Evolutionary conservation across 2,888 invertebrate species (phyloP).

Genomic region (Saturnia pavonia): DNA sequence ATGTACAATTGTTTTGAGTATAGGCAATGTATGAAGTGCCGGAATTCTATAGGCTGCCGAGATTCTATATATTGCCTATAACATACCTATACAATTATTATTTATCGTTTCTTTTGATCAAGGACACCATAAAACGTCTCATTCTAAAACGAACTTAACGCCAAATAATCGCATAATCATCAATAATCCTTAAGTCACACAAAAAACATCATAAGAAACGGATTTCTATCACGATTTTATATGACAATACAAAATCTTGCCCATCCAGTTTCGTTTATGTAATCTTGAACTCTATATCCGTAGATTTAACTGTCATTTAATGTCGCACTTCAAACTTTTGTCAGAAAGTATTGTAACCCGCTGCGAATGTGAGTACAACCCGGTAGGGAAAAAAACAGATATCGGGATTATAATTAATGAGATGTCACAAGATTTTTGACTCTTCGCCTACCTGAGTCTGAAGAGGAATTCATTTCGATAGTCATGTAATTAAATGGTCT

Average conservation of each 20-base stretch:
- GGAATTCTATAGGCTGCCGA: no score
- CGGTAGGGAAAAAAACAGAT: constrained; percentile 51
- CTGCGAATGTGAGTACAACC: constrained; percentile 62
- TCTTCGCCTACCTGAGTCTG: constrained; percentile 47
- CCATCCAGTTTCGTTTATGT: constrained; percentile 23
- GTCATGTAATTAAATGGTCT: constrained; percentile 17
- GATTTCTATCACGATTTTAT: constrained; percentile 52
- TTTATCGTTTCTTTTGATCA: not conserved
- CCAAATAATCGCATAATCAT: constrained; percentile 72
- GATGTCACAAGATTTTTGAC: constrained; percentile 58
- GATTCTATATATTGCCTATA: no score
- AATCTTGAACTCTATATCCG: constrained; percentile 18
- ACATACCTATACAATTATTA: no score
- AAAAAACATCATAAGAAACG: constrained; percentile 54
- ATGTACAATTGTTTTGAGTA: no score
- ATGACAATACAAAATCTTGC: constrained; percentile 36
- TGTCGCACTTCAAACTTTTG: not conserved
- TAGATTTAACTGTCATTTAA: constrained; percentile 23
- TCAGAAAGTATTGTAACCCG: constrained; percentile 48
- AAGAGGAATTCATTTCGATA: constrained; percentile 16
- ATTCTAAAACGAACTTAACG: constrained; percentile 43
- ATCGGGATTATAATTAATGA: constrained; percentile 71
- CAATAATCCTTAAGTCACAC: constrained; percentile 70
- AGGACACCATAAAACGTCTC: not conserved
- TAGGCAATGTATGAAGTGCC: no score